These are phyloP conservation scores for Eulemur macaco DNA, from an alignment of 2,113 vertebrate species.

Conservation along the genomic window DNA sequence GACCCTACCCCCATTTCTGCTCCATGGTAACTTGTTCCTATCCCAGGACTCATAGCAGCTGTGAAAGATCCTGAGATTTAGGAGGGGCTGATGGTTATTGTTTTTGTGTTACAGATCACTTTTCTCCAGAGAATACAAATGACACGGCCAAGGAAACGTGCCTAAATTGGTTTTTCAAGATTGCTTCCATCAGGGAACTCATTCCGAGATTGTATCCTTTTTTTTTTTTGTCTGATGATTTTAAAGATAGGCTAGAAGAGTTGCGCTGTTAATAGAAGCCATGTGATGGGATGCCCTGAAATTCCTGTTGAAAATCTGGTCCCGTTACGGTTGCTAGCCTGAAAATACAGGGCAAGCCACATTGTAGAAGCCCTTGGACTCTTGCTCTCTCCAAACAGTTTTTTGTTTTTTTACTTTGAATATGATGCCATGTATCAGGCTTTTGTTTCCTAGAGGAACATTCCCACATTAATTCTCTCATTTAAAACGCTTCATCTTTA, in stretches of 20 bases:
- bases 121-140: slow-evolving; percentile 92
- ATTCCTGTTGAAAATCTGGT: neutral
- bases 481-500: neutral
- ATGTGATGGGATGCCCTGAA: neutral
- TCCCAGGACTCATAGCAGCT: neutral
- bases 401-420: neutral
- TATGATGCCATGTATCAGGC: neutral
- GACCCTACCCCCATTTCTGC: neutral
- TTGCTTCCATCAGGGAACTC: slow-evolving; percentile 98
- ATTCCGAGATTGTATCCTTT: slow-evolving; percentile 96
- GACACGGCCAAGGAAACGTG: slow-evolving; percentile 98
- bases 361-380: neutral
- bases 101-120: slow-evolving; percentile 86
- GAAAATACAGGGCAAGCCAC: neutral
- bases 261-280: neutral
- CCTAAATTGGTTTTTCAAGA: slow-evolving; percentile 99
- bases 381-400: neutral
- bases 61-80: neutral
- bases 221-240: slow-evolving; percentile 22
- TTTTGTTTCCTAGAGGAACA: neutral
- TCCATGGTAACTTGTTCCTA: fast-evolving
- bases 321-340: neutral
- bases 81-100: neutral
- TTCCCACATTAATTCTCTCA: neutral
- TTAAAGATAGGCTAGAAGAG: neutral